Base-by-base conservation (phyloP, 2,797 vertebrate species). In the Fistularia commersonii region DNA sequence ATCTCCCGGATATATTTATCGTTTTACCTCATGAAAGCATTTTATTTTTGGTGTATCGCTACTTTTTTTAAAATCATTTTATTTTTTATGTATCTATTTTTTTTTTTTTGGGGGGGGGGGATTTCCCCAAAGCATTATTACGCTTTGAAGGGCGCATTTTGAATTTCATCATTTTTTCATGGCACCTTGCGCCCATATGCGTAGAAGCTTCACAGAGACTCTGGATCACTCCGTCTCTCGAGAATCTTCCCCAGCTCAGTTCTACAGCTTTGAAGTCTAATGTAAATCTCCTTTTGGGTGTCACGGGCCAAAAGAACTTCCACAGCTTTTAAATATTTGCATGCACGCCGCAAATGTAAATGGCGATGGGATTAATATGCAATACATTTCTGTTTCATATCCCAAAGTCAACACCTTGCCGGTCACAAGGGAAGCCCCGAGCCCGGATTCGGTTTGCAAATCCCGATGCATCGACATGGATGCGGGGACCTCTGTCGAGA, bases 201-300 rank as follows among this genome's bases (percentile, higher is more conserved):
- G 6, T 44, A 41, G 45, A 49, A 53, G 51, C 41, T 14, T 46
- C 3, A 11, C 41, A 33, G 34, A 47, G 11, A 8, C 11, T 35
- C 34, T 4, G 32, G 6, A 47, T 45, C 11, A 32, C 33, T 67
- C 40, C 50, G 23, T 48, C 53, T 23, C 33, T 12, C 7, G 13
- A 54, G 23, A 51, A 61, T 33, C 48, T 45, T 46, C 34, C 48
- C 8, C 39, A 51, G 34, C 45, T 53, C 52, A 57, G 45, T 45
- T 31, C 6, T 39, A 40, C 51, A 14, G 51, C 61, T 62, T 65
- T 61, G 57, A 65, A 58, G 61, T 48, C 23, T 42, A 54, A 41
- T 23, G 23, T 41, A 57, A 41, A 57, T 57, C 55, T 59, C 12
- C 23, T 53, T 46, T 42, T 11, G 40, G 39, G 39, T 47, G 50